Percentiles rank a stretch among this genome's conserved stretches.
Conservation (phyloP, 2,888 invertebrate genomes). For the Eucera pruinosa region DNA sequence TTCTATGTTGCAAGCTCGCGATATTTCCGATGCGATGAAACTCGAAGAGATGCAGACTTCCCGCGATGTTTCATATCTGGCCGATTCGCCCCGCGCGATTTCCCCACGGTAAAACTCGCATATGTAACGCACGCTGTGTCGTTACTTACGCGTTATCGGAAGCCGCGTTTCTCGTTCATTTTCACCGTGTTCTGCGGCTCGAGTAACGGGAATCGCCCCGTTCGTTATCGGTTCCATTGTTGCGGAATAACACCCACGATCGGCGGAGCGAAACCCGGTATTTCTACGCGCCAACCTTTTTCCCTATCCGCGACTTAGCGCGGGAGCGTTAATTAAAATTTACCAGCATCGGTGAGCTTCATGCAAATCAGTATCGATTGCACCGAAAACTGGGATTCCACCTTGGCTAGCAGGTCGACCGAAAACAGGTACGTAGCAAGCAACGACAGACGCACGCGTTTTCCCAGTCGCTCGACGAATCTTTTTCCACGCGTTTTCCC, state of each 20-base stretch:
- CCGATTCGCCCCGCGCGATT: neutral
- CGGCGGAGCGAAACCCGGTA: constrained; percentile 11
- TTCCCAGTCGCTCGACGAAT: no score
- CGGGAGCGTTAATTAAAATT: constrained; percentile 59
- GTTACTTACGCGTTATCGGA: neutral
- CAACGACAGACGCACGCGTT: neutral
- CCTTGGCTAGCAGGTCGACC: constrained; percentile 29
- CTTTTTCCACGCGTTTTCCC: no score
- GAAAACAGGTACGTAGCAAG: no score
- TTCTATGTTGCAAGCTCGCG: no score
- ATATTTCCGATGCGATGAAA: neutral
- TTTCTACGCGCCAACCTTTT: constrained; percentile 17
- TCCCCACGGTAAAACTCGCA: neutral
- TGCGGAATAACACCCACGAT: constrained; percentile 15
- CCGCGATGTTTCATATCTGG: neutral
- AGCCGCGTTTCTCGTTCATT: neutral
- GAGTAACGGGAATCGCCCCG: constrained; percentile 13
- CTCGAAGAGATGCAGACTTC: neutral
- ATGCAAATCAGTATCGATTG: constrained; percentile 66
- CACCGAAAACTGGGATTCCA: constrained; percentile 29
- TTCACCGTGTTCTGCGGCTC: neutral
- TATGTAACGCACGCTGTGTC: no score
- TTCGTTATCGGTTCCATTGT: constrained; percentile 42
- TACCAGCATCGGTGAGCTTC: constrained; percentile 43
- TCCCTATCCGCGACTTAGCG: neutral